Conservation (phyloP, 2,797 vertebrate species). For the Hapalemur alaotrensis region DNA sequence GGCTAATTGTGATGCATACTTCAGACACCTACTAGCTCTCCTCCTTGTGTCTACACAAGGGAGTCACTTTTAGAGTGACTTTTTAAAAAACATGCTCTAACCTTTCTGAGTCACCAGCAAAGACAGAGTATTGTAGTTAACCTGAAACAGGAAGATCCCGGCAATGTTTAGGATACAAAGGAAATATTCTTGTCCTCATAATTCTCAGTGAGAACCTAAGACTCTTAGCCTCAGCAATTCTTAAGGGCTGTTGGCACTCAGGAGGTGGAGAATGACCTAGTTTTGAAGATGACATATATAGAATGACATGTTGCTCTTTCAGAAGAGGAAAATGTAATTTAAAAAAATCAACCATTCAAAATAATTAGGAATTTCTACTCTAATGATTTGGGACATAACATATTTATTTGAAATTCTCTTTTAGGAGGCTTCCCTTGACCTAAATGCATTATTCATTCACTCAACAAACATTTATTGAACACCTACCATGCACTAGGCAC, state of each 20-base stretch:
- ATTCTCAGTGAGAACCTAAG: slow-evolving; percentile 6
- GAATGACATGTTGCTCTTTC: slow-evolving; percentile 16
- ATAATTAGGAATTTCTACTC: background rate
- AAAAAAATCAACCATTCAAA: background rate
- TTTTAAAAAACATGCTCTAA: background rate
- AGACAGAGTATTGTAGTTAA: background rate
- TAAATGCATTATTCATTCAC: background rate
- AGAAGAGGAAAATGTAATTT: slow-evolving; percentile 32
- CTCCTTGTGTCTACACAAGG: background rate
- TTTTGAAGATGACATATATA: slow-evolving; percentile 45
- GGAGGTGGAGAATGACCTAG: background rate
- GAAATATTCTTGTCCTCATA: background rate
- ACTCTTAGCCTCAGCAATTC: slow-evolving; percentile 14
- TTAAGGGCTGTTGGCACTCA: background rate
- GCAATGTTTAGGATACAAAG: background rate
- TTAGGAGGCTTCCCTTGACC: background rate
- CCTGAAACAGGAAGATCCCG: background rate
- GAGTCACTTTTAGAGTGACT: background rate
- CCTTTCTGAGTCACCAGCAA: slow-evolving; percentile 16
- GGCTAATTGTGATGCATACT: background rate
- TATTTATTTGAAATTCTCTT: slow-evolving; percentile 1
- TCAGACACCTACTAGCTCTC: background rate
- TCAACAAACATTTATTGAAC: background rate
- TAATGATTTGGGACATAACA: background rate
- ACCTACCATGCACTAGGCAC: background rate